Evolutionary conservation across 1,140 invertebrate species (phyloP).

Genomic region (Rhynchophorus ferrugineus): DNA sequence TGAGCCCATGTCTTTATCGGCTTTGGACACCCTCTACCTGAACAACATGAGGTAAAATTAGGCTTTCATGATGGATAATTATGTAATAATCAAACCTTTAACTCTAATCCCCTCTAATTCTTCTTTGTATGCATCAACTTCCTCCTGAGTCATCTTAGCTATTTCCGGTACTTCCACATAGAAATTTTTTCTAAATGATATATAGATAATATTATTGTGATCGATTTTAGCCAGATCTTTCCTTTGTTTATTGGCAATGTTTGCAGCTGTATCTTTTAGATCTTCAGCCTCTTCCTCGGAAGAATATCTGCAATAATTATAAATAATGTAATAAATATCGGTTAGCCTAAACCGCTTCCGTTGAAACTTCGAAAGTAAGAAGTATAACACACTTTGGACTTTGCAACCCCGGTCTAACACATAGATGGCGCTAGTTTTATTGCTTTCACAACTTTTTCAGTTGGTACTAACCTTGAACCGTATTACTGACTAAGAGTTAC

Average conservation of each 20-base stretch:
- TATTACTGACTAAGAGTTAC: too few relatives aligned
- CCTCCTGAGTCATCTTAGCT: slow-evolving; percentile 81
- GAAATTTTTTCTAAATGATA: slow-evolving; percentile 89
- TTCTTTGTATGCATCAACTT: slow-evolving; percentile 77
- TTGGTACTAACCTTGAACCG: too few relatives aligned
- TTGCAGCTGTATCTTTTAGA: slow-evolving; percentile 83
- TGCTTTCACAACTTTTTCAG: too few relatives aligned
- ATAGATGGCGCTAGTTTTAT: too few relatives aligned
- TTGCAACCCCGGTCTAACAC: too few relatives aligned
- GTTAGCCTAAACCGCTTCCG: too few relatives aligned
- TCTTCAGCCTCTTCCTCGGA: slow-evolving; percentile 95
- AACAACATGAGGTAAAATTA: background rate
- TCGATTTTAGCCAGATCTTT: slow-evolving; percentile 87
- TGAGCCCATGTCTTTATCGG: slow-evolving; percentile 86
- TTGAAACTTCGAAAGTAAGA: too few relatives aligned
- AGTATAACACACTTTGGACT: too few relatives aligned
- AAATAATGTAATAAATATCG: too few relatives aligned
- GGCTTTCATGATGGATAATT: slow-evolving; percentile 1
- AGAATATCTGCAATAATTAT: slow-evolving; percentile 51
- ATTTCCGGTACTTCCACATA: slow-evolving; percentile 86
- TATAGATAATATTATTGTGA: slow-evolving; percentile 75
- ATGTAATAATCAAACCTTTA: slow-evolving; percentile 48
- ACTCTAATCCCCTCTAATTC: slow-evolving; percentile 80
- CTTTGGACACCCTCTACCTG: slow-evolving; percentile 51
- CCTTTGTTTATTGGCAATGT: slow-evolving; percentile 79